Conservation (phyloP, 2,888 invertebrate species). For the Xestia rhomboidea region DNA sequence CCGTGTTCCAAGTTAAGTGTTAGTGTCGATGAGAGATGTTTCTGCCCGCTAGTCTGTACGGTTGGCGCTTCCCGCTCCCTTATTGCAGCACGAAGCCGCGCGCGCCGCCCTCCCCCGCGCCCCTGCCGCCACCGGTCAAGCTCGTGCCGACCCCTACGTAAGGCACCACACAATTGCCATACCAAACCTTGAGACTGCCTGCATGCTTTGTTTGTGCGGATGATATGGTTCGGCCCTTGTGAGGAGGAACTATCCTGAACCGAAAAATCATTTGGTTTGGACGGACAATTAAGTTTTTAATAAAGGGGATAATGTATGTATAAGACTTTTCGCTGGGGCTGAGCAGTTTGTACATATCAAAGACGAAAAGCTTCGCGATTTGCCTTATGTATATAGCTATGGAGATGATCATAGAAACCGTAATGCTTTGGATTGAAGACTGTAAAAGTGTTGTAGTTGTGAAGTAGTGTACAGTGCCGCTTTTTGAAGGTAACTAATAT, state of each 20-base stretch:
- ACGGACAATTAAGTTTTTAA: constrained; percentile 53
- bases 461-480: constrained; percentile 68
- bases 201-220: constrained; percentile 89
- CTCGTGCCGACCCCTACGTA: constrained; percentile 93
- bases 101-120: constrained; percentile 94
- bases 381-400: constrained; percentile 76
- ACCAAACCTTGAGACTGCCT: constrained; percentile 79
- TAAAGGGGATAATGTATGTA: constrained; percentile 64
- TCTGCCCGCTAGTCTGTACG: constrained; percentile 95
- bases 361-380: constrained; percentile 76
- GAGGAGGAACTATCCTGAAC: constrained; percentile 66
- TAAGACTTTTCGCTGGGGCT: constrained; percentile 78
- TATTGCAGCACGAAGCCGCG: constrained; percentile 97
- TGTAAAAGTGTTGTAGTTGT: constrained; percentile 66
- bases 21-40: constrained; percentile 91
- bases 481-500: constrained; percentile 60
- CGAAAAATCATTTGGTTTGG: constrained; percentile 59
- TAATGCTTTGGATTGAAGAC: constrained; percentile 66
- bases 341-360: constrained; percentile 81
- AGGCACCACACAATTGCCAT: constrained; percentile 84
- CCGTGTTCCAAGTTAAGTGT: constrained; percentile 76
- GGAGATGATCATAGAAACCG: constrained; percentile 58
- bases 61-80: constrained; percentile 99
- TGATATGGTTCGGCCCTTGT: constrained; percentile 79
- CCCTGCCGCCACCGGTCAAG: constrained; percentile 95